phyloP scores from a whole-genome alignment of 2,888 invertebrate species.

The Ophion costatus region DNA sequence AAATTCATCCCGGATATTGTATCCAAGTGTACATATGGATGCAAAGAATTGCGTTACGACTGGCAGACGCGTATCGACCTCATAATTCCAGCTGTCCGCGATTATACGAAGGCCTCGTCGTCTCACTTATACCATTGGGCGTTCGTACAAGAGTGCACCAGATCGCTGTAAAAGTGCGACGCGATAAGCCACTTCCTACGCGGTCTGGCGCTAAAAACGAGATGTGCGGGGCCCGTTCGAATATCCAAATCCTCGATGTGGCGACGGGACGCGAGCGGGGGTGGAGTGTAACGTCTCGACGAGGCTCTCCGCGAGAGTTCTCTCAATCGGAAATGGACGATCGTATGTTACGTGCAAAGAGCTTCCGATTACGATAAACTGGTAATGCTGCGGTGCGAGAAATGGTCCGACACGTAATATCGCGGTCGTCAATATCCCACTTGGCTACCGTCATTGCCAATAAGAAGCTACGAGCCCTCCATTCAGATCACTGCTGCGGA shows the following conservation, averaged over 20 bases:
- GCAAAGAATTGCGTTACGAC: neutral
- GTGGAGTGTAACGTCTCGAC: constrained; percentile 13
- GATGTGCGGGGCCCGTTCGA: constrained; percentile 10
- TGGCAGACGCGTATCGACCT: constrained; percentile 34
- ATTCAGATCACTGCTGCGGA: neutral
- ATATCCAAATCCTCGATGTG: constrained; percentile 30
- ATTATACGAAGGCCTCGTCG: constrained; percentile 38
- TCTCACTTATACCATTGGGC: constrained; percentile 32
- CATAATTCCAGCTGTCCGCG: constrained; percentile 54
- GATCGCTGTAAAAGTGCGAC: constrained; percentile 56
- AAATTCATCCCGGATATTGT: neutral
- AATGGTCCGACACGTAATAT: constrained; percentile 48
- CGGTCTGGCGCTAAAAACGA: constrained; percentile 53
- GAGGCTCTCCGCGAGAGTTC: constrained; percentile 19
- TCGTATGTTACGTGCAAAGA: constrained; percentile 64
- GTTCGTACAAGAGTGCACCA: constrained; percentile 37
- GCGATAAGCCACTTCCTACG: constrained; percentile 62
- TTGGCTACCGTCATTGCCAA: constrained; percentile 45
- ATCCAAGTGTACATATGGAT: neutral
- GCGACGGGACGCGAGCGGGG: neutral
- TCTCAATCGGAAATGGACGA: constrained; percentile 67
- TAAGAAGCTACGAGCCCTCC: neutral
- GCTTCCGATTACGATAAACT: constrained; percentile 75
- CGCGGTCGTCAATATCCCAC: constrained; percentile 58
- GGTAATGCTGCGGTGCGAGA: constrained; percentile 16